Evolutionary conservation across 2,797 vertebrate species (phyloP).

Genomic region (Miichthys miiuy): DNA sequence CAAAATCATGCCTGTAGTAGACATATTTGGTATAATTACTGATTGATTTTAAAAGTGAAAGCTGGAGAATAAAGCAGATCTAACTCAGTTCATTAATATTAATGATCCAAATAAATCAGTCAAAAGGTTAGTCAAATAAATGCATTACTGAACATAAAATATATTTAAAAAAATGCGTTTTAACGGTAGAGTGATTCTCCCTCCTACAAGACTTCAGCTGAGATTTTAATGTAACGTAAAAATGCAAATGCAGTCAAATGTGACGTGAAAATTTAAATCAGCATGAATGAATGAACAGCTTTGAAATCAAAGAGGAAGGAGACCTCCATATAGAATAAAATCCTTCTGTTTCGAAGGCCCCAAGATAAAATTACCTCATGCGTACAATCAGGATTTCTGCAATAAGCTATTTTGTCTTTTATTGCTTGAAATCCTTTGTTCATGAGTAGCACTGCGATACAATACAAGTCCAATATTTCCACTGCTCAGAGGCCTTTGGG

Average conservation of each 20-base stretch:
- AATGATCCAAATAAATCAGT: background rate
- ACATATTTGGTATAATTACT: background rate
- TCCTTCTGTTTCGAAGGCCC: background rate
- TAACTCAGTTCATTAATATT: conserved; percentile 2
- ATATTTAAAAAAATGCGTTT: background rate
- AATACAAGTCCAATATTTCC: background rate
- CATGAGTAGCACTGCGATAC: background rate
- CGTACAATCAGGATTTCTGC: background rate
- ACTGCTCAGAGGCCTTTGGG: background rate
- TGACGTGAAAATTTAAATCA: background rate
- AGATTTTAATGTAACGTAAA: background rate
- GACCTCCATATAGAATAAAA: background rate
- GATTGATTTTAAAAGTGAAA: conserved; percentile 1
- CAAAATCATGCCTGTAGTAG: background rate
- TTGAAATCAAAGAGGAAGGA: background rate
- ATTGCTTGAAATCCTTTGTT: conserved; percentile 10
- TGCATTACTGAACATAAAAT: background rate
- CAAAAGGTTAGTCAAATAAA: conserved; percentile 1
- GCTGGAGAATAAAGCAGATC: background rate
- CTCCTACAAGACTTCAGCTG: background rate
- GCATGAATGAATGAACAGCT: conserved; percentile 14
- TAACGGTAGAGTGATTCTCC: background rate
- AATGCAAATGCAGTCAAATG: background rate
- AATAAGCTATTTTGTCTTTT: background rate
- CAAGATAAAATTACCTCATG: background rate